Base-by-base conservation (phyloP, 2,888 invertebrate genomes). In the Elmis aenea region DNA sequence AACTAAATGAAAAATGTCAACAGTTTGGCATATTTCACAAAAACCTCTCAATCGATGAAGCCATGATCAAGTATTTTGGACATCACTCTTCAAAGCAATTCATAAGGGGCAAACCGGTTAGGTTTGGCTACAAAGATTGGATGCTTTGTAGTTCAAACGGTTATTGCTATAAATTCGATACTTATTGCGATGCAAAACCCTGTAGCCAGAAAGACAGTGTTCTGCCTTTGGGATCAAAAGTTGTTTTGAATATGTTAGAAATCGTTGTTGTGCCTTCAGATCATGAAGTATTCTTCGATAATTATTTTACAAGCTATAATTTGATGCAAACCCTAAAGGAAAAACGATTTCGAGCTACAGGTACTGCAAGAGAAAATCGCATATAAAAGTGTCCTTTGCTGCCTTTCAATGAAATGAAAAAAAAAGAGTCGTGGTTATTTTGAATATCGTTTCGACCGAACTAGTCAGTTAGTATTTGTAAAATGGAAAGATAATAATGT, bases 51-150 rank as follows among this genome's bases (percentile, higher is more conserved):
- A 34, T 53, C 10, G 50, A 54, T 36, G 48, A 52, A 36, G 43
- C 46, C 5, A 52, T 51, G 48, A 36, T 52, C 37, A 42, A 47
- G 41, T 53, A 53, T 26, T 52, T 33, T 36, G 51, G 52, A 1
- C 51, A 47, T 21, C 47, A 55, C 38, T 30, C 42, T 2, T 18
- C 48, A 2, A 54, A 58, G 37, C 51, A 54, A 39, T 55, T 50
- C 26, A 54, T 55, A 13, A 16, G 47, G 9, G 50, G 51, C 0
- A 55, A 54, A 40, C 52, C 53, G 11, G 48, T 56, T 2, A 37
- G 53, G 5, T 54, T 55, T 37, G 51, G 54, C 2, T 54, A 48
- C 34, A 54, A 52, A 41, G 46, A 54, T 24, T 55, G 51, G 54
- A 46, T 50, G 39, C 38, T 48, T 23, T 41, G 49, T 6, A 50